Base-by-base conservation (phyloP, 2,888 invertebrate species). In the Platynereis dumerilii region DNA sequence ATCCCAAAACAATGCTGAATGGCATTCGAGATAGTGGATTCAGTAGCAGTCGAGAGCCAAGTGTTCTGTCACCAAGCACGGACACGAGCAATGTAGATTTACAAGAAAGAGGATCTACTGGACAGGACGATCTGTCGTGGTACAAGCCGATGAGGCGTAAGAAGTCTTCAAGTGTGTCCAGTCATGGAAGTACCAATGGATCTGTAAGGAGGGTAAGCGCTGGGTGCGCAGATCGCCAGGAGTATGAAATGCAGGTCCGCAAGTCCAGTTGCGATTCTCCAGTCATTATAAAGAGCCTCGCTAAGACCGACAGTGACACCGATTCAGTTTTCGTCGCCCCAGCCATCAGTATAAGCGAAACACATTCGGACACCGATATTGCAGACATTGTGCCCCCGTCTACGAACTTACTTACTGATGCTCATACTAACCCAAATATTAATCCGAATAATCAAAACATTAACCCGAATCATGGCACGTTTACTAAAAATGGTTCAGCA, bases 61-160 rank as follows among this genome's bases (percentile, higher is more conserved):
- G 53, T 53, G 45, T 28, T 28, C 53, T 48, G 34, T 29, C 29
- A 44, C 44, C 55, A 48, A 67, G 64, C 39, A 44, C 56, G 39
- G 64, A 67, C 48, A 67, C 34, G n/a, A 64, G 67, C 34, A 53
- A 58, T 27, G 26, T 58, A 1, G 67, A 67, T 26, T 17, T 67
- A 15, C 66, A 55, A 10, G 55, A 55, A 26, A 24, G 17, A 55
- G 55, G 24, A 24, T 20, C 55, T 24, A 24, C 17, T 55, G 55
- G 24, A 3, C 24, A 55, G 24, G 20, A n/a, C 17, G n/a, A 48
- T n/a, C n/a, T 48, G 7, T 20, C 22, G 48, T 48, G 20, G 48
- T 22, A 48, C 20, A 48, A 48, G 20, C 22, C 48, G 22, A n/a
- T 20, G n/a, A 5, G 48, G 17, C n/a, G 48, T n/a, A 20, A n/a